Evolutionary conservation across 2,113 vertebrate species (phyloP).

Genomic region (Chloebia gouldiae): DNA sequence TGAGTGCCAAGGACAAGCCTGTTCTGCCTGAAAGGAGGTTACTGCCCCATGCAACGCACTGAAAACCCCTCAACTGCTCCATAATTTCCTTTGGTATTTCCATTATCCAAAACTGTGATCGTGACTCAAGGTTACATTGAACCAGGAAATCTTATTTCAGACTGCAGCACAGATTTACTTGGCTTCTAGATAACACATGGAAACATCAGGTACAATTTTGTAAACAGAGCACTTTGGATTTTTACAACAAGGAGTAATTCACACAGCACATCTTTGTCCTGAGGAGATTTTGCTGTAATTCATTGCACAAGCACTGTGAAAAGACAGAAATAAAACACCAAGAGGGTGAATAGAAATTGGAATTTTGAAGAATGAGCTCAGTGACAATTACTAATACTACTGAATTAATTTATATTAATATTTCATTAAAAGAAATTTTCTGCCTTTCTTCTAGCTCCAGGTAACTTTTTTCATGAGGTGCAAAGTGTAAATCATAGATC

Average conservation of each 20-base stretch:
- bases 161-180: neutral
- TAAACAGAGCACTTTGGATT: neutral
- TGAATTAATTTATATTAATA: conserved; percentile 49
- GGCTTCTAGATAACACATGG: neutral
- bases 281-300: neutral
- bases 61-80: neutral
- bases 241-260: neutral
- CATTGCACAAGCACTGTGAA: neutral
- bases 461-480: conserved; percentile 4
- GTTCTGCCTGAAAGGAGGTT: neutral
- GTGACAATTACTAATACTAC: neutral
- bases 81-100: neutral
- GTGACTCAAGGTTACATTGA: neutral
- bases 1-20: neutral
- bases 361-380: conserved; percentile 10
- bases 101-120: neutral
- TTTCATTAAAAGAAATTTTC: conserved; percentile 31
- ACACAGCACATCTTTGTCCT: neutral
- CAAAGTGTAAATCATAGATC: conserved; percentile 2
- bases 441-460: conserved; percentile 28
- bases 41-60: neutral
- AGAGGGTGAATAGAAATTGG: neutral
- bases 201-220: neutral
- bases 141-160: neutral
- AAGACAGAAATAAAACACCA: neutral